Evolutionary conservation across 37 sponge, comb jelly and placozoan species (phyloP).

Genomic region (Theonella swinhoei): DNA sequence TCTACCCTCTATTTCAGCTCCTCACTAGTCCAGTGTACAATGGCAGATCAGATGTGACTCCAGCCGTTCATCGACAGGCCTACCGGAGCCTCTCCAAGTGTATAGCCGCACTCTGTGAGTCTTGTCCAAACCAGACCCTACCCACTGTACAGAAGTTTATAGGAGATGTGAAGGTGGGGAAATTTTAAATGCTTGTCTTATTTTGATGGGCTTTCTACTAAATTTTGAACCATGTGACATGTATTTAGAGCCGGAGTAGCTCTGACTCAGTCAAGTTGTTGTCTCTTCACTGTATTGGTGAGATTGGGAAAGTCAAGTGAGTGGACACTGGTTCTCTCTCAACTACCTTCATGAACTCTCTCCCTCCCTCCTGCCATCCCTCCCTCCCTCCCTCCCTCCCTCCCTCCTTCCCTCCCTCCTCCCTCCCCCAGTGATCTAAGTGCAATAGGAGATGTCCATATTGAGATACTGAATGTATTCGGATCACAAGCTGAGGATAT

Average conservation of each 20-base stretch:
- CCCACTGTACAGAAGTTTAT: constrained; percentile 70
- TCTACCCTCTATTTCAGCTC: neutral
- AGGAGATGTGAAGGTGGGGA: constrained; percentile 62
- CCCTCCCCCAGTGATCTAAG: constrained; percentile 85
- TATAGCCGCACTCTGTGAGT: constrained; percentile 70
- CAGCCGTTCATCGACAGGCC: constrained; percentile 38
- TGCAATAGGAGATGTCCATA: constrained; percentile 54
- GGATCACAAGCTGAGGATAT: constrained; percentile 89
- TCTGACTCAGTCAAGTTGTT: constrained; percentile 76
- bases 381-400: neutral
- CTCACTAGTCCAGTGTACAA: neutral
- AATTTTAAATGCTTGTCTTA: too few relatives aligned
- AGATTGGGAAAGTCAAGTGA: constrained; percentile 88
- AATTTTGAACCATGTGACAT: neutral
- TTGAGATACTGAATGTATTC: constrained; percentile 82
- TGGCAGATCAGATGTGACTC: neutral
- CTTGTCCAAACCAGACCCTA: constrained; percentile 53
- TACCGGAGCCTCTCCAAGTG: constrained; percentile 88
- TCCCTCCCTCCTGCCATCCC: neutral
- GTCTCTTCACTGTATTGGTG: constrained; percentile 90
- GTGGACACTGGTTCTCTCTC: neutral
- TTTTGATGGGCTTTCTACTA: neutral
- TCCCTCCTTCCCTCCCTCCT: neutral
- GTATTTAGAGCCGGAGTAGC: constrained; percentile 33
- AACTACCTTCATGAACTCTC: neutral